Evolutionary conservation across 2,113 vertebrate species (phyloP).

Genomic region (Boulengeromyrus knoepffleri): DNA sequence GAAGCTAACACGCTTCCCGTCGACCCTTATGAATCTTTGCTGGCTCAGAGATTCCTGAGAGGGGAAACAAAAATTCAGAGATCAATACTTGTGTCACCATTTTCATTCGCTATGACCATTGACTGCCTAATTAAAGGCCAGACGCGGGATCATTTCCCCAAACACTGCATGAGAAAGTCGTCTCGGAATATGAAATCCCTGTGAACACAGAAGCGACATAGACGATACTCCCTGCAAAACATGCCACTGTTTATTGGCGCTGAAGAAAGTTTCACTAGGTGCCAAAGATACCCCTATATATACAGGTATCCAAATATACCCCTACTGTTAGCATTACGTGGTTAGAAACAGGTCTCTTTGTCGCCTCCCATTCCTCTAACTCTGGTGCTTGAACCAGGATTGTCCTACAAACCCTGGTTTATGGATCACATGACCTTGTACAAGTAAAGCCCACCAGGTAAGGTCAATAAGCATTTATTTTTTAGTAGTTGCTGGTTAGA

Average conservation of each 20-base stretch:
- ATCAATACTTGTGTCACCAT: slow-evolving; percentile 75
- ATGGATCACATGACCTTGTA: not conserved
- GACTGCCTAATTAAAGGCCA: slow-evolving; percentile 69
- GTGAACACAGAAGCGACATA: not conserved
- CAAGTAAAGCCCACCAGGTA: not conserved
- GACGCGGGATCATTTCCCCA: slow-evolving; percentile 56
- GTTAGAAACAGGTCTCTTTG: not conserved
- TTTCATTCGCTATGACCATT: slow-evolving; percentile 68
- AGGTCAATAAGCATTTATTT: not conserved
- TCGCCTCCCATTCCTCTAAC: not conserved
- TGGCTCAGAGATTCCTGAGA: slow-evolving; percentile 60
- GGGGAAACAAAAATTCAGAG: slow-evolving; percentile 63
- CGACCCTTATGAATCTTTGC: slow-evolving; percentile 55
- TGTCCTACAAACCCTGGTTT: not conserved
- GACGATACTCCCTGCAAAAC: not conserved
- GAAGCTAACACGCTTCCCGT: slow-evolving; percentile 59
- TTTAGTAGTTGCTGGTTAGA: not conserved
- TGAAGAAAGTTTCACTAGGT: not conserved
- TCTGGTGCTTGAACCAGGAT: not conserved
- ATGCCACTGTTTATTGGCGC: not conserved
- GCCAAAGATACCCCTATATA: no score
- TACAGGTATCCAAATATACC: not conserved
- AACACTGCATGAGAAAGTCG: slow-evolving; percentile 42
- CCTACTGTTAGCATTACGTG: not conserved
- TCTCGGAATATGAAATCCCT: slow-evolving; percentile 15